Evolutionary conservation across 2,113 vertebrate species (phyloP).

Genomic region (Cynoglossus semilaevis): DNA sequence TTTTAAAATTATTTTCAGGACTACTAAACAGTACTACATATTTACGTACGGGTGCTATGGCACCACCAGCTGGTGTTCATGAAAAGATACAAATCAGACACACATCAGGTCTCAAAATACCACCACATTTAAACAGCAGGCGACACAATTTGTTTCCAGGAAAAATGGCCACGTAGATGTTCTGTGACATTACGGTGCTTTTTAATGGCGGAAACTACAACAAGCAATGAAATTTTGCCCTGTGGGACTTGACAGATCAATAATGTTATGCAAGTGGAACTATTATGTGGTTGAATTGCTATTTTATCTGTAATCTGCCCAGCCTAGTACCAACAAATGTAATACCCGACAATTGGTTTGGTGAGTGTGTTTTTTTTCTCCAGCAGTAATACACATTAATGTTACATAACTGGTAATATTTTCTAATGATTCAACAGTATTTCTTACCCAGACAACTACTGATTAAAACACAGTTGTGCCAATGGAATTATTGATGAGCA

Average conservation of each 20-base stretch:
- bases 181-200: slow-evolving; percentile 30
- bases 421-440: too few relatives aligned
- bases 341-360: slow-evolving; percentile 8
- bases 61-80: neutral
- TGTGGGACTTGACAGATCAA: slow-evolving; percentile 26
- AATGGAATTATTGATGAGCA: too few relatives aligned
- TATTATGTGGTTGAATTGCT: slow-evolving; percentile 27
- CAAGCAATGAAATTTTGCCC: slow-evolving; percentile 20
- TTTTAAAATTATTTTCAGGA: too few relatives aligned
- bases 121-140: slow-evolving; percentile 31
- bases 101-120: slow-evolving; percentile 31
- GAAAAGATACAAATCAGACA: slow-evolving; percentile 10
- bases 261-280: slow-evolving; percentile 19
- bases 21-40: too few relatives aligned
- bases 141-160: slow-evolving; percentile 31
- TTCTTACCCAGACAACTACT: too few relatives aligned
- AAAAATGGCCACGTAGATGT: slow-evolving; percentile 41
- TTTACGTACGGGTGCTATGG: neutral
- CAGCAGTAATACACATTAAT: too few relatives aligned
- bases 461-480: too few relatives aligned
- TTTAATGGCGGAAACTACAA: slow-evolving; percentile 35
- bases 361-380: too few relatives aligned
- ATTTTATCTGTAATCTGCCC: slow-evolving; percentile 30
- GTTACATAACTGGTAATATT: too few relatives aligned
- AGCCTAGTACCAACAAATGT: too few relatives aligned